Evolutionary conservation across 2,888 invertebrate genomes (phyloP).

Genomic region (Troides helena): DNA sequence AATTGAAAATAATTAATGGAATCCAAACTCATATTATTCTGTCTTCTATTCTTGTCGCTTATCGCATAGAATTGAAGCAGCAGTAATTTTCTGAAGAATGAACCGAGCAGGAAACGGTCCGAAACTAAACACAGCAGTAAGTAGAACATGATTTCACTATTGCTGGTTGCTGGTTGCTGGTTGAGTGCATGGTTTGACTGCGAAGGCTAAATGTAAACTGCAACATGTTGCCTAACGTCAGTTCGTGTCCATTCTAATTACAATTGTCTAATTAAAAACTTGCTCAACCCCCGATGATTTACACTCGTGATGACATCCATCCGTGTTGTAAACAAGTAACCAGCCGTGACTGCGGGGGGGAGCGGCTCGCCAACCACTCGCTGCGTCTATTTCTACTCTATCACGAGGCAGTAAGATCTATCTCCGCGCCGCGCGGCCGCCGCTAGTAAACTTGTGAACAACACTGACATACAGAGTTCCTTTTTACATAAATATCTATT

Average conservation of each 20-base stretch:
- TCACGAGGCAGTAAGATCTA: neutral
- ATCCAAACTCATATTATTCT: too few species aligned
- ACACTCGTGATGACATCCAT: conserved; percentile 35
- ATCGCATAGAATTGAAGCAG: too few species aligned
- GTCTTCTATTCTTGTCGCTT: too few species aligned
- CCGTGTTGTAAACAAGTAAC: conserved; percentile 32
- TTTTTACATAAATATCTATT: conserved; percentile 33
- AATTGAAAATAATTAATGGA: too few species aligned
- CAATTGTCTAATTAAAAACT: conserved; percentile 21
- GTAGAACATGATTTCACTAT: too few species aligned
- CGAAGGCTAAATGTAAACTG: neutral
- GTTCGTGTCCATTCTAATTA: conserved; percentile 7
- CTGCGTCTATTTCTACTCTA: conserved; percentile 3
- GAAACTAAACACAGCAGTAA: too few species aligned
- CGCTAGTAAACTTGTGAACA: conserved; percentile 5
- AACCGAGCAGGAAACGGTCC: too few species aligned
- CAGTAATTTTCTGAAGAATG: too few species aligned
- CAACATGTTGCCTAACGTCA: neutral
- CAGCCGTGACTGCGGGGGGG: conserved; percentile 28
- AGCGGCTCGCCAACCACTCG: neutral
- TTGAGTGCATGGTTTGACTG: too few species aligned
- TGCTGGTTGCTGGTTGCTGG: too few species aligned
- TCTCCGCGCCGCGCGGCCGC: neutral
- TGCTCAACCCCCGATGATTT: conserved; percentile 19
- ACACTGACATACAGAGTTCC: conserved; percentile 30